Conservation (phyloP, 2,113 vertebrate species). For the Cyprinodon tularosa region DNA sequence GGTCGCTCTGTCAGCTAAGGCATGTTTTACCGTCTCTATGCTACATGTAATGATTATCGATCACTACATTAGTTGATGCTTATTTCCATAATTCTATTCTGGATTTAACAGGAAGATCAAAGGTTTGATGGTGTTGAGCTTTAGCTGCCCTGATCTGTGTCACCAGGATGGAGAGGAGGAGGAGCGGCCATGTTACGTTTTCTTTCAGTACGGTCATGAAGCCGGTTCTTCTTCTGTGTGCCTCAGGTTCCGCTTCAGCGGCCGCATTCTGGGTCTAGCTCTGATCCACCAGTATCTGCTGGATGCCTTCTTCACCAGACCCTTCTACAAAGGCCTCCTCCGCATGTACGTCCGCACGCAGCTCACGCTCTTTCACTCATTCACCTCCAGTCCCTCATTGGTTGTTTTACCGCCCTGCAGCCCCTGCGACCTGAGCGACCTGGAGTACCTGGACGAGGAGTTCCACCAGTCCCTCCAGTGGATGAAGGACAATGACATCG, state of each 20-base stretch:
- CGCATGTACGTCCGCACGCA: constrained; percentile 85
- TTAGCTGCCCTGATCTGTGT: not conserved
- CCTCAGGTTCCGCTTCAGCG: constrained; percentile 96
- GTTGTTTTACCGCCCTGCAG: constrained; percentile 67
- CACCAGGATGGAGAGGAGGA: no score
- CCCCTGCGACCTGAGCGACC: constrained; percentile 96
- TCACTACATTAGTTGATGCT: no score
- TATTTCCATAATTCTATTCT: no score
- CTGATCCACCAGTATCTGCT: constrained; percentile 98
- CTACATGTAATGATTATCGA: no score
- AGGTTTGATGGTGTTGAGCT: no score
- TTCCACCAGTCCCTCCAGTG: constrained; percentile 99
- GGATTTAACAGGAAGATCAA: no score
- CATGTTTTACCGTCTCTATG: no score
- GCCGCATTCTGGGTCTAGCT: constrained; percentile 95
- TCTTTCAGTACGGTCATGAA: constrained; percentile 1
- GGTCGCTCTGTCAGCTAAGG: no score
- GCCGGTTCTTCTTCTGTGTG: not conserved
- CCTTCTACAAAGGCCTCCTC: constrained; percentile 98
- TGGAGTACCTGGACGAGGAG: constrained; percentile 99
- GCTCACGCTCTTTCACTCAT: constrained; percentile 81
- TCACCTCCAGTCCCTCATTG: not conserved
- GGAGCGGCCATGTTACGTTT: not conserved
- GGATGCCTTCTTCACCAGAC: constrained; percentile 98
- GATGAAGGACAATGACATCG: constrained; percentile 99